Base-by-base conservation (phyloP, 1,140 invertebrate genomes). In the Hypothenemus hampei region DNA sequence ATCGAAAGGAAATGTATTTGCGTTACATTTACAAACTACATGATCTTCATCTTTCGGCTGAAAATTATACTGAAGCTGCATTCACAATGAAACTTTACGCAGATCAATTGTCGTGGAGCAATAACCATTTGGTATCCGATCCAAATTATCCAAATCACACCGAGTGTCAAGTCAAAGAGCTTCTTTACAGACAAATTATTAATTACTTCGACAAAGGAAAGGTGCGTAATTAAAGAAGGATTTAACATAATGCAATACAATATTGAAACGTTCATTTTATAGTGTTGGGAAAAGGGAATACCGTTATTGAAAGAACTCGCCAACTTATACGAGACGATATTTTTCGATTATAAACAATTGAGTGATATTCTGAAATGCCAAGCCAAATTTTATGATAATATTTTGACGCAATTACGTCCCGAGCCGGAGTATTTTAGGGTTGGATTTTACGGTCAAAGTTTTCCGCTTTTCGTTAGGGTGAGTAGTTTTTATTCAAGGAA, bases 401-500 rank as follows among this genome's bases (percentile, higher is more conserved):
- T 97, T 63, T 69, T 97, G 51, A 86, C 83, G 1, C 86, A 92
- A 67, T 72, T 93, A 7, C 75, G 93, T 60, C 90, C 89, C 0
- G 91, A 95, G 65, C 91, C 92, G 5, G 93, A 97, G 72, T 99
- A 98, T 71, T 99, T 98, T 68, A 76, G 95, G 15, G 95, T 98
- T 37, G 93, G 91, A 18, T 98, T 96, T 72, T 98, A 94, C 69
- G 96, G 96, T 13, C 80, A 86, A 51, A 89, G 89, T 26, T 93
- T 97, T 71, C 95, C 96, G 4, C 77, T 94, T 0, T 98, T 98
- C 74, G 85, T 97, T 15, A 81, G 91, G 73, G 93, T 96, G 77
- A 79, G 82, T 77, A 57, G 40, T 35, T 4, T 29, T 11, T 22
- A 13, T 7, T 41, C 0, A 41, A 15, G 16, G 16, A 52, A 15